Evolutionary conservation across 1,140 invertebrate genomes (phyloP).

Genomic region (Fopius arisanus): DNA sequence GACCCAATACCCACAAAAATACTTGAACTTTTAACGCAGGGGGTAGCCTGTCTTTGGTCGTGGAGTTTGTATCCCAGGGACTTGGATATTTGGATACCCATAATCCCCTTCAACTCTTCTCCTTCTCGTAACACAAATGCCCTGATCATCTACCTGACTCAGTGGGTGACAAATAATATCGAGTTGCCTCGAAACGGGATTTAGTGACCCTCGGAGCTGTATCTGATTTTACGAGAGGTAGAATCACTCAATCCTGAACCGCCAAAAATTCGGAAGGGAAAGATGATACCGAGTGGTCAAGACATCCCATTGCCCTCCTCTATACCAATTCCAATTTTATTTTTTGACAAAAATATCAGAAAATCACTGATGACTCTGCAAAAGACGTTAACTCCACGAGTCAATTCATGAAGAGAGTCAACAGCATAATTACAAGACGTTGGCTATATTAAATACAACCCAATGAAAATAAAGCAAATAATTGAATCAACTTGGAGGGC

Average conservation of each 20-base stretch:
- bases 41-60: conserved; percentile 36
- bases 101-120: conserved; percentile 50
- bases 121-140: not conserved
- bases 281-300: not conserved
- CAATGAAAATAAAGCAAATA: too few species aligned
- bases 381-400: too few species aligned
- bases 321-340: too few species aligned
- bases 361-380: too few species aligned
- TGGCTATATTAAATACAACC: too few species aligned
- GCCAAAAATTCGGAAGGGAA: not conserved
- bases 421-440: too few species aligned
- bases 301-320: too few species aligned
- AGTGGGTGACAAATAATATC: conserved; percentile 54
- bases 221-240: conserved; percentile 24
- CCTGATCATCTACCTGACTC: conserved; percentile 48
- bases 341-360: too few species aligned
- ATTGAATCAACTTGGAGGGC: too few species aligned
- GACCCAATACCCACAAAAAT: not conserved
- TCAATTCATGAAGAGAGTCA: too few species aligned
- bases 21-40: not conserved
- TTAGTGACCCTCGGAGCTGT: conserved; percentile 21
- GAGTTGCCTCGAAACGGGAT: conserved; percentile 38
- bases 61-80: conserved; percentile 44
- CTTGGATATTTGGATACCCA: conserved; percentile 58
- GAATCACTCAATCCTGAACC: not conserved